A percentile compares a stretch with the other conserved stretches of the same genome.
Conservation (phyloP, 2,888 invertebrate genomes). For the Pandemis heparana region DNA sequence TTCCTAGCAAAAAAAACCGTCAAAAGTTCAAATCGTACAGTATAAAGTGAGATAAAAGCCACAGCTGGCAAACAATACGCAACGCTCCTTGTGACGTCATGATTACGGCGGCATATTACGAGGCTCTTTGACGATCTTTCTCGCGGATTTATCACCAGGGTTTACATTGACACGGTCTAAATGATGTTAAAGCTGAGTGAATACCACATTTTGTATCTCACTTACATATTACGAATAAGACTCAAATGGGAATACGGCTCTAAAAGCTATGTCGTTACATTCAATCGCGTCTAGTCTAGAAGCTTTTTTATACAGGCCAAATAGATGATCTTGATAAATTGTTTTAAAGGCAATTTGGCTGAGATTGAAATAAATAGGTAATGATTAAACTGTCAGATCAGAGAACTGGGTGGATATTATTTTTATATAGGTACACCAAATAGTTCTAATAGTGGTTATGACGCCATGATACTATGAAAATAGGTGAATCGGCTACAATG, state of each 20-base stretch:
- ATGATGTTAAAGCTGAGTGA: neutral
- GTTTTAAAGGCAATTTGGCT: neutral
- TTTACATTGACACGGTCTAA: conserved; percentile 9
- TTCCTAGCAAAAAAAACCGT: neutral
- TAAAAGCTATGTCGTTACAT: neutral
- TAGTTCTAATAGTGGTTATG: too few relatives aligned
- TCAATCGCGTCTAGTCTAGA: neutral
- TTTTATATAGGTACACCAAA: too few relatives aligned
- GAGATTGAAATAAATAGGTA: too few relatives aligned
- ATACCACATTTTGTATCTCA: neutral
- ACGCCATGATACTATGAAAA: too few relatives aligned
- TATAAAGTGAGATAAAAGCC: conserved; percentile 1
- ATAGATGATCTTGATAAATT: neutral
- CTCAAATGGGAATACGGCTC: neutral
- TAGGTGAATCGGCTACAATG: too few relatives aligned
- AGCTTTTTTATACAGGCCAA: neutral
- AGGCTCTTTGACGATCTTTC: conserved; percentile 2
- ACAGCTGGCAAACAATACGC: conserved; percentile 8
- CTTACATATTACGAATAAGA: neutral
- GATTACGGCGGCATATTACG: conserved; percentile 4
- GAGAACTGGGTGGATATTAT: too few relatives aligned
- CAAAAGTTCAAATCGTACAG: neutral
- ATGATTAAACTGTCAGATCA: neutral
- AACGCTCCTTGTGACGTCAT: conserved; percentile 3
- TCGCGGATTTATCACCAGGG: conserved; percentile 5